Evolutionary conservation across 2,797 vertebrate species (phyloP), one percentile per base, ranked within the genome.

Genomic region (Arctocebus calabarensis): DNA sequence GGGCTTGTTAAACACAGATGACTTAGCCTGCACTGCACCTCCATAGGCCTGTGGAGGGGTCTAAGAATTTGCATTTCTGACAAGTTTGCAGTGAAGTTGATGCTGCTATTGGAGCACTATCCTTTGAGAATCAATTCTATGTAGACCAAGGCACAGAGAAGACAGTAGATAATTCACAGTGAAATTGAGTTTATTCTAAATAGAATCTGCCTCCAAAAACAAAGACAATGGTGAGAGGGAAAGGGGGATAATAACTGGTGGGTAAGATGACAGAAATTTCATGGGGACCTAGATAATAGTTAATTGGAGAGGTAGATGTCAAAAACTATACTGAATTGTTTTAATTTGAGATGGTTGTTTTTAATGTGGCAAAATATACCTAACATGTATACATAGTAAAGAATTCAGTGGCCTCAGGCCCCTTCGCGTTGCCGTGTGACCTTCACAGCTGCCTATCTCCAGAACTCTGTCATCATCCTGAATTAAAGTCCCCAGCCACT

Each of bases 111-210:
- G 77, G 37, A 62, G 79, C n/a, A 55, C 27, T 14, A 25, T 81
- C 66, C 52, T 96, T 88, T 77, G 37, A 85, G 12, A 95, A 48
- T 7, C 71, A 16, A 19, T 81, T 9, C 64, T 7, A 2, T 57
- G 32, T 57, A 52, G 84, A 90, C 85, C 94, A 71, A 20, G 84
- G 64, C 77, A 84, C 75, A 95, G 90, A 94, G 88, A 96, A 96
- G 89, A 88, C 52, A 89, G 16, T 66, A 95, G 45, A 82, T 93
- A 88, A 84, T 62, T 93, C 94, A 59, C 93, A 97, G 90, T 93
- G 37, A 43, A 94, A 61, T 95, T 93, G 74, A 70, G 34, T 96
- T 97, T 97, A 90, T 95, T 45, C 37, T 96, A 52, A 94, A 62
- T 37, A 97, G 79, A 96, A 74, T 78, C 45, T 96, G 17, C 14